These are phyloP conservation scores for Agrilus biguttatus DNA, from an alignment of 2,888 invertebrate species.

Conservation along the genomic window DNA sequence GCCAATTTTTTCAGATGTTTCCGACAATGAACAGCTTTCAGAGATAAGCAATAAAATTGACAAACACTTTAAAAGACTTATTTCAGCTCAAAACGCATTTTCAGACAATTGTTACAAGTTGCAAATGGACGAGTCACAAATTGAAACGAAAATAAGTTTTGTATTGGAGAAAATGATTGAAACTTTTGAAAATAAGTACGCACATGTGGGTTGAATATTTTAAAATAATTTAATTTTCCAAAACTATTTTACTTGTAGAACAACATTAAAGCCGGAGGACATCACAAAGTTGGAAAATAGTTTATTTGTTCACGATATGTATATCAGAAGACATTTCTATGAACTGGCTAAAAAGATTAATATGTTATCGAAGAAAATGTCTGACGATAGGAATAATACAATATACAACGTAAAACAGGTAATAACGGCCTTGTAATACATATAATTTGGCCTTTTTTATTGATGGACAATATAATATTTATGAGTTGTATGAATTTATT, in stretches of 20 bases:
- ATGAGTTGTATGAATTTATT: no score
- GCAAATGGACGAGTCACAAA: conserved; percentile 46
- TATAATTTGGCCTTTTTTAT: no score
- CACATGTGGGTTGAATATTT: conserved; percentile 1
- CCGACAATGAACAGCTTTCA: conserved; percentile 7
- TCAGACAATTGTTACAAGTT: conserved; percentile 50
- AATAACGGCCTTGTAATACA: no score
- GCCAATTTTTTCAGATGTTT: conserved; percentile 5
- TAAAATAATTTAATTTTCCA: not conserved
- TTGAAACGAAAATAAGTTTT: conserved; percentile 43
- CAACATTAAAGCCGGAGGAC: conserved; percentile 39
- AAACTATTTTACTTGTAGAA: conserved; percentile 30
- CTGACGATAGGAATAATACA: no score
- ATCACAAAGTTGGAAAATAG: conserved; percentile 40
- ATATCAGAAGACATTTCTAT: conserved; percentile 20
- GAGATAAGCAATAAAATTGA: conserved; percentile 26
- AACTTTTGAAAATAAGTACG: conserved; percentile 47
- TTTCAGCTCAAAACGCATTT: conserved; percentile 47
- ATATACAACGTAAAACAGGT: no score
- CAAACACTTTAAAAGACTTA: conserved; percentile 40
- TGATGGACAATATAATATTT: no score
- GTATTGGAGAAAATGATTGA: conserved; percentile 48
- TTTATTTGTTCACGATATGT: conserved; percentile 29
- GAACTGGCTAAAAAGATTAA: conserved; percentile 2
- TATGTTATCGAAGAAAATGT: no score